These are phyloP conservation scores for Hyles lineata DNA, from an alignment of 2,888 invertebrate genomes.

Conservation along the genomic window DNA sequence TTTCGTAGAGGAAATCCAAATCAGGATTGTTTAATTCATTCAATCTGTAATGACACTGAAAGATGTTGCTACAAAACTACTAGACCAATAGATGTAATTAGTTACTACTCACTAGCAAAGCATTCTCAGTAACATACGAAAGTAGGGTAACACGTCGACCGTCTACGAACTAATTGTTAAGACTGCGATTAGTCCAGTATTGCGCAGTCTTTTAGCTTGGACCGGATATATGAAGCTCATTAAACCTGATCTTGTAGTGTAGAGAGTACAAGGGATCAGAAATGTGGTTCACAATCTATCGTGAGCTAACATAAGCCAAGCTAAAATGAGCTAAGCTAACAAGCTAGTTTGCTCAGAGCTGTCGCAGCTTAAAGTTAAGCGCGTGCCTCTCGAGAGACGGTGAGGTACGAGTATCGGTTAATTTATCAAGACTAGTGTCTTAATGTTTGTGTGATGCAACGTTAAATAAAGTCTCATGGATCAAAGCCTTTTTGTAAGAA, in stretches of 20 bases:
- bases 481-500: neutral
- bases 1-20: no score
- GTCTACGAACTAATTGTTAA: neutral
- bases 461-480: neutral
- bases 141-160: neutral
- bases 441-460: neutral
- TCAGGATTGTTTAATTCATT: no score
- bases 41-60: no score
- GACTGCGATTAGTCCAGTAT: neutral
- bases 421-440: constrained; percentile 9
- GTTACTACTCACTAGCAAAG: neutral
- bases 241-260: constrained; percentile 15
- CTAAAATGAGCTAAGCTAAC: constrained; percentile 12
- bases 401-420: constrained; percentile 1
- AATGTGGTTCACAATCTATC: constrained; percentile 23
- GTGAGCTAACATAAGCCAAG: neutral
- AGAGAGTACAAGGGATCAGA: constrained; percentile 7
- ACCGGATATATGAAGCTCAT: constrained; percentile 17
- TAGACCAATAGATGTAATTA: no score
- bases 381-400: neutral
- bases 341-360: constrained; percentile 8
- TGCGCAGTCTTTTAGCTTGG: neutral
- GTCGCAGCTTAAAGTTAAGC: constrained; percentile 10
- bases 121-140: neutral
- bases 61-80: no score